Evolutionary conservation across 2,888 invertebrate genomes (phyloP).

Genomic region (Lucinisca nassula): DNA sequence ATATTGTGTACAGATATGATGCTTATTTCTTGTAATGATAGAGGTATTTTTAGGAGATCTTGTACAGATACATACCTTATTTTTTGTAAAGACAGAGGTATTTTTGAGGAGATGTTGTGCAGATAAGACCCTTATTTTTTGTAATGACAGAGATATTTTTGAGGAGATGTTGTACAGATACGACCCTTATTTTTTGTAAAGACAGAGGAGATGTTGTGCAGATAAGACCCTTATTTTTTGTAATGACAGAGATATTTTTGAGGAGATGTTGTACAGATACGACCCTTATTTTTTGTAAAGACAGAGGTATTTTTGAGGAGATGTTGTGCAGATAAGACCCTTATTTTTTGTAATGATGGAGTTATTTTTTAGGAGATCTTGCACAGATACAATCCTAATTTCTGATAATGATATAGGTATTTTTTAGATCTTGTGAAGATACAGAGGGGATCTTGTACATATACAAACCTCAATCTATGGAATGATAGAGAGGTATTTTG

Average conservation of each 20-base stretch:
- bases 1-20: no score
- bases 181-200: no score
- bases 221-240: no score
- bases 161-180: no score
- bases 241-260: no score
- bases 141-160: constrained; percentile 90
- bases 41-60: no score
- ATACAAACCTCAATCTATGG: constrained; percentile 98
- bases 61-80: constrained; percentile 95
- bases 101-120: constrained; percentile 93
- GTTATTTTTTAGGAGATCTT: constrained; percentile 95
- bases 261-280: no score
- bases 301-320: no score
- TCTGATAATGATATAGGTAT: constrained; percentile 97
- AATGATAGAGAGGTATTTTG: constrained; percentile 97
- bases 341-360: constrained; percentile 96
- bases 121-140: constrained; percentile 98
- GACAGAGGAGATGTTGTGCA: no score
- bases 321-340: no score
- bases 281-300: no score
- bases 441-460: constrained; percentile 92
- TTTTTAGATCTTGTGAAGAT: constrained; percentile 93
- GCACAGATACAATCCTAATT: constrained; percentile 98
- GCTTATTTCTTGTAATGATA: no score
- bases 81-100: constrained; percentile 97